Evolutionary conservation across 2,113 vertebrate genomes (phyloP), one percentile per base, ranked within the genome.

Genomic region (Colaptes auratus): DNA sequence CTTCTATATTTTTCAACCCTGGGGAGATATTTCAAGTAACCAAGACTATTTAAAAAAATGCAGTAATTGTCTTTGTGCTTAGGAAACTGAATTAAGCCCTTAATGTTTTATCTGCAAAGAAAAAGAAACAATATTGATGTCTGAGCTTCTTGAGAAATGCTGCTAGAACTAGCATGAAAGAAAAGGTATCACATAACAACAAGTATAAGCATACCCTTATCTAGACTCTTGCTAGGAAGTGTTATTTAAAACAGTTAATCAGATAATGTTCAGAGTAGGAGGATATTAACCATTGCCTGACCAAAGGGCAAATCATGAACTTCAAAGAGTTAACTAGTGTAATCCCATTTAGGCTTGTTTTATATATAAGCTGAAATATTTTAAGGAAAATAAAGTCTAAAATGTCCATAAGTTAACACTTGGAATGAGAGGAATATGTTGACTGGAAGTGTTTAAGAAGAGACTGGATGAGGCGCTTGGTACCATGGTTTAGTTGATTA

Each of bases 121-220:
- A 39, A 85, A 73, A 91, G 23, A 58, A 84, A 39, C 52, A 46
- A 69, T 44, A 71, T 9, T n/a, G 12, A 69, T 33, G 9, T 7
- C 12, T 55, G 9, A 59, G 10, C 58, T 88, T 85, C 72, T 76
- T 39, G 30, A 85, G 20, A 80, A 80, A 61, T 53, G 0, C 30
- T 55, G 3, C 5, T 42, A 63, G 15, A 70, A 71, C 31, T 18
- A 88, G 2, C 10, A 69, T 44, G 76, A 90, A 74, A 66, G 13
- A 85, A 82, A 83, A 46, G 2, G 2, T 31, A 63, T 1, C 8
- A 20, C 36, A 10, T 48, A 82, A 39, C 6, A 89, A 33, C 35
- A 88, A 53, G 2, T 3, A 60, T 21, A 64, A 76, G 0, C 4
- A 64, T 53, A 18, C 0, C 3, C 3, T 71, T 60, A 27, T 11